Evolutionary conservation across 2,797 vertebrate species (phyloP).

Genomic region (Paguma larvata): DNA sequence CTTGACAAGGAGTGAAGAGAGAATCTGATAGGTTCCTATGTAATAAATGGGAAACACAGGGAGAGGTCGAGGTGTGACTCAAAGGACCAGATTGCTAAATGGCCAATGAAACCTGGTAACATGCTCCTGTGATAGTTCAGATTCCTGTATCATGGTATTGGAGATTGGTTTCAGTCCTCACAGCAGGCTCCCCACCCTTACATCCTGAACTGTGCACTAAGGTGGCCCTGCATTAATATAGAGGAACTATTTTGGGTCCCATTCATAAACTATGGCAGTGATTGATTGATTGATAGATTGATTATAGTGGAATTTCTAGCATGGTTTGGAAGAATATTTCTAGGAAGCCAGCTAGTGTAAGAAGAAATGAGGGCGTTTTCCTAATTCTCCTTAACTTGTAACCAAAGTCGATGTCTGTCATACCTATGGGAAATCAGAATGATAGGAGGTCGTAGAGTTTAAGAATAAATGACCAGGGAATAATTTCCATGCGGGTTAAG

Average conservation of each 20-base stretch:
- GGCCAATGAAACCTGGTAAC: neutral
- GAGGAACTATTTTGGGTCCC: neutral
- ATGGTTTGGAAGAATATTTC: neutral
- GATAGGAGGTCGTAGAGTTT: neutral
- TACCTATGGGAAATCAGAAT: neutral
- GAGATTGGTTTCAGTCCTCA: neutral
- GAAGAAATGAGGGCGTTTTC: neutral
- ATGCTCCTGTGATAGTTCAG: neutral
- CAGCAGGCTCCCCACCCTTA: neutral
- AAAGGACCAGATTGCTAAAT: neutral
- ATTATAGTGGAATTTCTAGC: neutral
- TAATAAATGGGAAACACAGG: neutral
- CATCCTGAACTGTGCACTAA: neutral
- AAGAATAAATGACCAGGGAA: slow-evolving; percentile 15
- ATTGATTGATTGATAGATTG: neutral
- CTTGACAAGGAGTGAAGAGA: neutral
- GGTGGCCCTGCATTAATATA: neutral
- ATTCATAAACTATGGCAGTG: neutral
- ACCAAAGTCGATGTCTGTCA: neutral
- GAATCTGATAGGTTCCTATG: neutral
- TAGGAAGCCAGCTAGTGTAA: neutral
- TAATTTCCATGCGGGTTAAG: neutral
- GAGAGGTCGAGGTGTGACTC: neutral
- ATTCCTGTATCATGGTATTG: neutral
- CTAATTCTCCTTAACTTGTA: neutral